Evolutionary conservation across 2,888 invertebrate species (phyloP).

Genomic region (Seira sanloemensis): DNA sequence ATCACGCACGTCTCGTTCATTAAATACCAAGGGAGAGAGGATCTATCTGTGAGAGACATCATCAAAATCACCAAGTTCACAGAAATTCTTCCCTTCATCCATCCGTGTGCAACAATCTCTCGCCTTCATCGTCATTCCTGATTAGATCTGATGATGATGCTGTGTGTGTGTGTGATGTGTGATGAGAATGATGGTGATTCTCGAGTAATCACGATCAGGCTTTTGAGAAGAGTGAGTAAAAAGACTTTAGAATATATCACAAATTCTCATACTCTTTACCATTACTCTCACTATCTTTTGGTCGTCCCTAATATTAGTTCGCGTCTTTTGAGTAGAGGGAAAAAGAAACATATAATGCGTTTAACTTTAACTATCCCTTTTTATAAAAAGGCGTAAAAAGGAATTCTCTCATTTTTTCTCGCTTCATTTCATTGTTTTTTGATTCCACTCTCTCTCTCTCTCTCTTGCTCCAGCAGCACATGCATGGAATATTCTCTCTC

Average conservation of each 20-base stretch:
- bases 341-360: constrained; percentile 8
- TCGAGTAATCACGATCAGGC: neutral
- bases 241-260: no score
- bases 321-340: neutral
- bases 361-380: constrained; percentile 8
- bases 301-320: neutral
- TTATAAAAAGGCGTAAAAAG: neutral
- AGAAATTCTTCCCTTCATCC: constrained; percentile 2
- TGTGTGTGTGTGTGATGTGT: no score
- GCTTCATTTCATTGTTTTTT: constrained; percentile 4
- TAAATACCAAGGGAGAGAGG: no score
- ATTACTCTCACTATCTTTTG: constrained; percentile 6
- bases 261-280: neutral
- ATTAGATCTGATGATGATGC: constrained; percentile 32
- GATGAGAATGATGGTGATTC: neutral
- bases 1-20: constrained; percentile 7
- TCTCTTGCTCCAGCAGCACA: no score
- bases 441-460: neutral
- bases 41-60: no score
- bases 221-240: no score
- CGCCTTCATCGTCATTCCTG: constrained; percentile 36
- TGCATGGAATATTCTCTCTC: no score
- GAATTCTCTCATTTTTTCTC: constrained; percentile 5
- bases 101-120: no score
- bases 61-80: neutral